Evolutionary conservation across 2,113 vertebrate genomes (phyloP).

Genomic region (Setophaga coronata): DNA sequence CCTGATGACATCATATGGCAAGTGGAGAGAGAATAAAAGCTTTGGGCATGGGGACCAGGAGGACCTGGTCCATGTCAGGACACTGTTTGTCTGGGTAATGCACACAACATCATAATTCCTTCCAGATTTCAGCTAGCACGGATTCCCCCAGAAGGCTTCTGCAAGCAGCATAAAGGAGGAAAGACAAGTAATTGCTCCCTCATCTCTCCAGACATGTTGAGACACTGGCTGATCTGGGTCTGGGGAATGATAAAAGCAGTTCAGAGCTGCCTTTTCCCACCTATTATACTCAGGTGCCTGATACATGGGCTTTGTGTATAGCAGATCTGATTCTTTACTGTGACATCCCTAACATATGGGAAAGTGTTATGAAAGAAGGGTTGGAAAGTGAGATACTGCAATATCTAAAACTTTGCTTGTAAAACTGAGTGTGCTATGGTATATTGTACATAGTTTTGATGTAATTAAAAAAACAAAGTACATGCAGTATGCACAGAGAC

Average conservation of each 20-base stretch:
- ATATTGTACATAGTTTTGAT: not conserved
- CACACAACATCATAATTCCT: not conserved
- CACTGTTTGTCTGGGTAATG: not conserved
- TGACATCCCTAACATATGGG: not conserved
- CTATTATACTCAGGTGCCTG: not conserved
- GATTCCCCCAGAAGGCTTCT: not conserved
- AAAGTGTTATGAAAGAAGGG: not conserved
- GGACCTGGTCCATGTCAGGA: not conserved
- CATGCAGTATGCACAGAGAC: accelerated
- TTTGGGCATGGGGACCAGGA: not conserved
- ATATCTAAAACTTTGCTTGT: not conserved
- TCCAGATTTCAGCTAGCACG: not conserved
- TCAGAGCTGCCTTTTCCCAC: not conserved
- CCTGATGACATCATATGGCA: not conserved
- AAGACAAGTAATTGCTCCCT: not conserved
- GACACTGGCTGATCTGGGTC: not conserved
- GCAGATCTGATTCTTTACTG: not conserved
- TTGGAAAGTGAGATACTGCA: not conserved
- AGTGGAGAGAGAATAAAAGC: not conserved
- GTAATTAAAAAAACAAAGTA: not conserved
- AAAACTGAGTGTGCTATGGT: not conserved
- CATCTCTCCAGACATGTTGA: not conserved
- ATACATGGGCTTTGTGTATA: not conserved
- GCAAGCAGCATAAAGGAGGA: not conserved
- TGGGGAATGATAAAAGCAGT: not conserved